Evolutionary conservation across 2,888 invertebrate genomes (phyloP), one percentile per base, ranked within the genome.

Genomic region (Acholoe squamosa): DNA sequence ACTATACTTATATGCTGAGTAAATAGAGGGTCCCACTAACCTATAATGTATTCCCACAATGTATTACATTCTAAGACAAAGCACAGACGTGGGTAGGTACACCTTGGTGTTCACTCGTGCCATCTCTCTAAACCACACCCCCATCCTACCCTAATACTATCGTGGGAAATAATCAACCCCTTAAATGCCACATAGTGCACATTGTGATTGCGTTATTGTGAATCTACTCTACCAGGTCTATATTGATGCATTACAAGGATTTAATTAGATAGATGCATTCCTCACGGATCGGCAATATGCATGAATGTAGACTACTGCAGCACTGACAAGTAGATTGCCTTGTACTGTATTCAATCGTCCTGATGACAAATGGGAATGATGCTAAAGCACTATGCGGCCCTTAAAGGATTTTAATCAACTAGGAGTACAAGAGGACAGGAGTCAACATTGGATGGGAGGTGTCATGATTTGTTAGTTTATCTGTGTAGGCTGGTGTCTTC

Each of bases 391-490:
- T n/a, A n/a, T n/a, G n/a, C n/a, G n/a, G n/a, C n/a, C n/a, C n/a
- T n/a, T n/a, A n/a, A n/a, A n/a, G n/a, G n/a, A n/a, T n/a, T n/a
- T 61, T 61, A 61, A 61, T 61, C 61, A 61, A 61, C 22, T 7
- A 61, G n/a, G 12, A 61, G 12, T n/a, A 19, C 19, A 61, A n/a
- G n/a, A 61, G 61, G 5, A 7, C 19, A 61, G 19, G n/a, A 61
- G 61, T 61, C 61, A 61, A 61, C 61, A 61, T n/a, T 61, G 61
- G 5, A 61, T 7, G 61, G 61, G 61, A 61, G 61, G 61, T n/a
- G 61, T n/a, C 5, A n/a, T 61, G 61, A 61, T 61, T n/a, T 61
- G 61, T 61, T 61, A 61, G 61, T 61, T 61, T 61, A n/a, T 61
- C 61, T n/a, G 61, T 61, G 61, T 61, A n/a, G 61, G 61, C 61